Percentiles rank a stretch among this genome's conserved stretches.
Conservation (phyloP, 2,797 vertebrate genomes). For the Margarornis squamiger region DNA sequence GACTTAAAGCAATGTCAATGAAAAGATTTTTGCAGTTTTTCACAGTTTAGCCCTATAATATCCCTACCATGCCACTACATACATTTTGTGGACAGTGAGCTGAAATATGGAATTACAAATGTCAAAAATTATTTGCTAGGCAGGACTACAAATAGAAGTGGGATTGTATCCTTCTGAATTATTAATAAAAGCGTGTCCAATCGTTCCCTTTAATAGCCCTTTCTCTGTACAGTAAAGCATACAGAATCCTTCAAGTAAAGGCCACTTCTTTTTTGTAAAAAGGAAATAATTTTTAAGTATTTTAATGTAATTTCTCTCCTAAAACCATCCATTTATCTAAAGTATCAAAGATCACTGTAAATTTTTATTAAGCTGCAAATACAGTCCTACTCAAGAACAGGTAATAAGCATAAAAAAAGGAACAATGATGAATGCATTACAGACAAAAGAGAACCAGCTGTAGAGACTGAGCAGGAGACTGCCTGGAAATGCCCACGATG, state of each 20-base stretch:
- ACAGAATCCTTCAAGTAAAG: background rate
- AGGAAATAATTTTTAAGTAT: background rate
- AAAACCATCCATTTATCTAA: background rate
- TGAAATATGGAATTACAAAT: background rate
- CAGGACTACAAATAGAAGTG: background rate
- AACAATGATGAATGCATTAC: background rate
- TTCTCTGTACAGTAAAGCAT: background rate
- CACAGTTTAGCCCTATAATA: background rate
- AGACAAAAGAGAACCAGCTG: background rate
- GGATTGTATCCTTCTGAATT: background rate
- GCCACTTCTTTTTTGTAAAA: background rate
- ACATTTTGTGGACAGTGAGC: background rate
- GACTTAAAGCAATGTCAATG: background rate
- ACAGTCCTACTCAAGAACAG: background rate
- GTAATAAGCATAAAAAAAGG: background rate
- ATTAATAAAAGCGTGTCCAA: background rate
- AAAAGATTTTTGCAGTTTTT: background rate
- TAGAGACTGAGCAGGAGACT: background rate
- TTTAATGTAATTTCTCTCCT: background rate
- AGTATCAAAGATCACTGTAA: background rate
- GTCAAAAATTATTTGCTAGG: background rate
- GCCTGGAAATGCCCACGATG: background rate
- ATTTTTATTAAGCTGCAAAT: conserved; percentile 1
- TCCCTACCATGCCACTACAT: background rate
- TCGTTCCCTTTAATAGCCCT: background rate